phyloP scores from a whole-genome alignment of 2,113 vertebrate species.

The Lamprologus sp. region DNA sequence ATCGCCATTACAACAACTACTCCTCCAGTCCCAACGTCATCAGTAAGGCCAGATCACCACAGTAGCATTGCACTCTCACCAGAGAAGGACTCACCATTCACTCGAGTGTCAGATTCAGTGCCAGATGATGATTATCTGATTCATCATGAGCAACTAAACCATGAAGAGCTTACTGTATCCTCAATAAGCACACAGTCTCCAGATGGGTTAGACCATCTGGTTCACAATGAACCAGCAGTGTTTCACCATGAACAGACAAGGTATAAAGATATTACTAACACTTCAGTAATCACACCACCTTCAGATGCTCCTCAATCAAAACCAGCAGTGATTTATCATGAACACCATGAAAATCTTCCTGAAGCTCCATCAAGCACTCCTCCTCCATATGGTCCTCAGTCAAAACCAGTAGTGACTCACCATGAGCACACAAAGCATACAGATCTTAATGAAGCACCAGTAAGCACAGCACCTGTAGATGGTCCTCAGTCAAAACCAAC shows the following conservation, averaged over 20 bases:
- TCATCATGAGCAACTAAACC: not conserved
- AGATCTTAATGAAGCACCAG: not conserved
- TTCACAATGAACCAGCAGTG: not conserved
- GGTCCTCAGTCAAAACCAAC: not conserved
- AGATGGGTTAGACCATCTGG: not conserved
- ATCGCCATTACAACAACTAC: not conserved
- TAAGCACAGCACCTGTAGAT: not conserved
- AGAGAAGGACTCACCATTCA: constrained; percentile 68
- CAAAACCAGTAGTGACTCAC: not conserved
- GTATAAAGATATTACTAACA: not conserved
- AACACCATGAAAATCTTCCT: not conserved
- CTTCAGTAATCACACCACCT: not conserved
- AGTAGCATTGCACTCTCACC: constrained; percentile 21
- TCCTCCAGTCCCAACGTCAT: not conserved
- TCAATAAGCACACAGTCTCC: not conserved
- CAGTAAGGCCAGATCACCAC: not conserved
- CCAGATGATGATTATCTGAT: constrained; percentile 41
- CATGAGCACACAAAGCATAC: not conserved
- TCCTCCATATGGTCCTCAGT: not conserved
- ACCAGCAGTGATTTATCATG: not conserved
- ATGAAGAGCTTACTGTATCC: not conserved
- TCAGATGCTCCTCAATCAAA: not conserved
- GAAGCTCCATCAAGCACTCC: not conserved
- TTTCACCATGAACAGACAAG: not conserved
- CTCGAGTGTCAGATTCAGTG: constrained; percentile 45